Base-by-base conservation (phyloP, 2,888 invertebrate genomes). In the Alloplasta piceator region DNA sequence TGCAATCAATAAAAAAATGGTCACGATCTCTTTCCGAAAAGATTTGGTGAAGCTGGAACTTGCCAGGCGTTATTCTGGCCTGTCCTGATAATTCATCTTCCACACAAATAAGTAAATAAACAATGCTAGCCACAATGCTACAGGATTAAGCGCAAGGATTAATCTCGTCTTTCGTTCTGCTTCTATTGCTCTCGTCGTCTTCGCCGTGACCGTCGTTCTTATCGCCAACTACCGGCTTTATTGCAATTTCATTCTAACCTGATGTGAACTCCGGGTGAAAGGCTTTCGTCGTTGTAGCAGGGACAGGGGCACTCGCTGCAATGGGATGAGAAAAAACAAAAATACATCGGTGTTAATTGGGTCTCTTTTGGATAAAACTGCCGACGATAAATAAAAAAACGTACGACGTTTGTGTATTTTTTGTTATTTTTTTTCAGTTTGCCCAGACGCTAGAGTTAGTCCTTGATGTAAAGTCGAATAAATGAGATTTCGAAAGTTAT, bases 291-390 rank as follows among this genome's bases (percentile, higher is more conserved):
- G 90, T 89, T 87, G 89, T 87, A 86, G 85, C 90, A 85, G 88
- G 89, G 89, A 91, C 90, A 89, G 87, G 89, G 89, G 86, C 89
- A 86, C 87, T 89, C 87, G 89, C 91, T 90, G 90, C 85, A 77
- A 83, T 75, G 77, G 82, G 77, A 77, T 66, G 82, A 80, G 82
- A 80, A 79, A 79, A 76, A 76, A 89, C 82, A 87, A 88, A 90
- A 70, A 83, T 86, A 88, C 85, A 87, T 87, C 87, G 55, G 87
- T 87, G 87, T 89, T 87, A 89, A 89, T 89, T 75, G 83, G 83
- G 68, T 55, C 61, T 63, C 73, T 75, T 26, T 26, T 26, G 74
- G 66, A 60, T 67, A 41, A 43, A 9, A 12, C 58, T 10, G 58
- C 14, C 52, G 43, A 12, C 12, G 55, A 46, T 56, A 6, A 64